These are phyloP conservation scores for Thereva unica DNA, from an alignment of 2,888 invertebrate genomes.

Conservation along the genomic window DNA sequence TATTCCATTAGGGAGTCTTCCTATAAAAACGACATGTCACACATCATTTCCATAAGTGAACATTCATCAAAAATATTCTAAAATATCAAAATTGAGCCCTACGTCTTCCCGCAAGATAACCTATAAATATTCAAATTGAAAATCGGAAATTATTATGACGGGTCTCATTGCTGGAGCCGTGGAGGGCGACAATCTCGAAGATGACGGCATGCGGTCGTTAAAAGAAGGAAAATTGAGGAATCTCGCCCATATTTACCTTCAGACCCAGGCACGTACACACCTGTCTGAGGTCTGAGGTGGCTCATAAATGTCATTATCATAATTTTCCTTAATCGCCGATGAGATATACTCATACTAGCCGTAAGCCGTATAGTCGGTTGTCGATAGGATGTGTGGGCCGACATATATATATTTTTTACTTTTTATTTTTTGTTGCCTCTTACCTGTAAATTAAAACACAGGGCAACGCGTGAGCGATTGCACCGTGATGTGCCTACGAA, in stretches of 20 bases:
- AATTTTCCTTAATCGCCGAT: constrained; percentile 40
- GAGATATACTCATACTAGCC: constrained; percentile 12
- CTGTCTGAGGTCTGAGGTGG: constrained; percentile 34
- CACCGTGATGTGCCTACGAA: no score
- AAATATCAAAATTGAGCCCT: no score
- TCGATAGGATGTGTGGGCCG: constrained; percentile 18
- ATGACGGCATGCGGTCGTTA: constrained; percentile 28
- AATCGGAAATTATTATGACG: constrained; percentile 30
- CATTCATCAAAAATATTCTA: no score
- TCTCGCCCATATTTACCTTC: constrained; percentile 26
- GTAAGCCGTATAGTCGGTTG: neutral
- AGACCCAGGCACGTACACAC: constrained; percentile 31
- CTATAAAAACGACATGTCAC: no score
- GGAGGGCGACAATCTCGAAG: constrained; percentile 17
- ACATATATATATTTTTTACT: neutral
- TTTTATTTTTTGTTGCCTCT: neutral
- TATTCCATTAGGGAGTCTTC: no score
- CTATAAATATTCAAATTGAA: constrained; percentile 33
- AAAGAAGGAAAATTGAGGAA: constrained; percentile 33
- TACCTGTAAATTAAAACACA: no score
- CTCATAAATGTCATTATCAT: constrained; percentile 42
- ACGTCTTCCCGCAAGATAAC: neutral
- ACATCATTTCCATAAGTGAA: neutral
- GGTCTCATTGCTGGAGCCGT: constrained; percentile 3
- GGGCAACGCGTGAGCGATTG: no score